Base-by-base conservation (phyloP, 2,797 vertebrate genomes). In the Amblyopsis hoosieri region DNA sequence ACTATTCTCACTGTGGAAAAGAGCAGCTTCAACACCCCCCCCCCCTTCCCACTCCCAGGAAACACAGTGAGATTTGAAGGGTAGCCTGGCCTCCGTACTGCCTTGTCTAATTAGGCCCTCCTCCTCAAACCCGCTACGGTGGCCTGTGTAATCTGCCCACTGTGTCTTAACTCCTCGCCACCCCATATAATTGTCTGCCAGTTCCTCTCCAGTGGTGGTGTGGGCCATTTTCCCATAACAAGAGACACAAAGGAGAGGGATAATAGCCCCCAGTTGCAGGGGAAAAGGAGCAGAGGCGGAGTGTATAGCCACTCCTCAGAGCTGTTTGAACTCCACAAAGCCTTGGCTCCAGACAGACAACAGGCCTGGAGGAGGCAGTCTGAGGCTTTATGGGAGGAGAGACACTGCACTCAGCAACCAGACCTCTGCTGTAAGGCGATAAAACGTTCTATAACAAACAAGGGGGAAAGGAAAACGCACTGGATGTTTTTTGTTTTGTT, bases 141-240 rank as follows among this genome's bases (percentile, higher is more conserved):
- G 92, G 93, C 93, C 94, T 94, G 93, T 94, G 94, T 95, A 95
- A 96, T 94, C 90, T 89, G 93, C 93, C 91, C 93, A 91, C 93
- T 94, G 91, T 94, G 94, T 92, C 94, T 94, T 91, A 88, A 89
- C 90, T 94, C 90, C 92, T 94, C 85, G 84, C 90, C 92, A 92
- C 92, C 92, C 91, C 92, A 89, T 92, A 91, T 92, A 94, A 94
- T 93, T 90, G 93, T 88, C 78, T 92, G 90, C 91, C 90, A 90
- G 91, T 87, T 33, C 69, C 87, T 91, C 89, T 91, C 76, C 87
- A 81, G 91, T 87, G 86, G 91, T 89, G 85, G 89, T 87, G 86
- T 83, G 81, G 88, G 82, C 79, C 76, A 76, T 86, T 87, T 91
- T 89, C 88, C 84, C 87, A 89, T 85, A 91, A 90, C 79, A 87